phyloP scores from a whole-genome alignment of 2,797 vertebrate genomes.

The Enteromius thamalakanensis region DNA sequence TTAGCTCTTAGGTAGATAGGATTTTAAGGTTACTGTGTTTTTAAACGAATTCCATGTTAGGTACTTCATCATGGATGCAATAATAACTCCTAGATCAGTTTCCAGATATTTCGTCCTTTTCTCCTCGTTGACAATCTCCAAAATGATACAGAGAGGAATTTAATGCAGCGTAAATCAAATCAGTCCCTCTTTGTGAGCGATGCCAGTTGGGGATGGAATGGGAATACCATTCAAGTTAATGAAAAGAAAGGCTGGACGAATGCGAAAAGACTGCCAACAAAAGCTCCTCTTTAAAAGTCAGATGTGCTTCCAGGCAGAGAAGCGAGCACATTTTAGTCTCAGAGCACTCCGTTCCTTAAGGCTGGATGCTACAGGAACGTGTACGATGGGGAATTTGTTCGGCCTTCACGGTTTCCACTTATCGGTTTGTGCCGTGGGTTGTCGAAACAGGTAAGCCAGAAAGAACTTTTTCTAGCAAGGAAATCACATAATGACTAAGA shows the following conservation, averaged over 20 bases:
- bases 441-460: conserved; percentile 42
- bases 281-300: conserved; percentile 59
- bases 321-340: conserved; percentile 50
- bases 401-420: conserved; percentile 47
- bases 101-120: conserved; percentile 39
- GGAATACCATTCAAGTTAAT: conserved; percentile 58
- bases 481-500: conserved; percentile 49
- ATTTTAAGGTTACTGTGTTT: conserved; percentile 23
- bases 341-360: conserved; percentile 36
- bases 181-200: conserved; percentile 46
- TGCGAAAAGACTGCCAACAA: conserved; percentile 53
- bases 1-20: background rate
- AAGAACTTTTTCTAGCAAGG: conserved; percentile 36
- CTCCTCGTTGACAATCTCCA: conserved; percentile 46
- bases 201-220: conserved; percentile 42
- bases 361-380: conserved; percentile 31
- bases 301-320: conserved; percentile 55
- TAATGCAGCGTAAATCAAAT: conserved; percentile 56
- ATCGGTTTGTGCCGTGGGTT: conserved; percentile 45
- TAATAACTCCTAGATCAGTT: conserved; percentile 51
- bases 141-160: conserved; percentile 43
- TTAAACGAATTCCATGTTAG: conserved; percentile 55
- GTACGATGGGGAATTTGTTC: conserved; percentile 40
- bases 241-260: conserved; percentile 52
- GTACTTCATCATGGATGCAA: conserved; percentile 38